Percentiles rank a stretch among this genome's conserved stretches.
phyloP scores from a whole-genome alignment of 2,888 invertebrate species.

The Mantis religiosa region DNA sequence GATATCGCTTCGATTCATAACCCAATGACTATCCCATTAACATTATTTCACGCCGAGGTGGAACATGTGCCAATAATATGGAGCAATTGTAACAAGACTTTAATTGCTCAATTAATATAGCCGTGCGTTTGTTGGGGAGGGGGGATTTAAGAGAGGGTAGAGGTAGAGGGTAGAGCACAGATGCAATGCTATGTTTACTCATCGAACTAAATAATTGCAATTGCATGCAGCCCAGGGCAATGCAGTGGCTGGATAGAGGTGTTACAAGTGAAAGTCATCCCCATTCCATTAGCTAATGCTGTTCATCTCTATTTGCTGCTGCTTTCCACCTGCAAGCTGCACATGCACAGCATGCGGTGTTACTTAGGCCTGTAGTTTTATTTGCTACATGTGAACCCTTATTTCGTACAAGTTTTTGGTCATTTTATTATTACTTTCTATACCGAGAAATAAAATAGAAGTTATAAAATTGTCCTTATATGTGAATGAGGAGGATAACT shows the following conservation, averaged over 20 bases:
- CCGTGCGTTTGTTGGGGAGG: neutral
- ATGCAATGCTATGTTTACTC: slow-evolving; percentile 24
- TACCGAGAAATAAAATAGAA: too few species aligned
- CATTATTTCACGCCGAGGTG: slow-evolving; percentile 22
- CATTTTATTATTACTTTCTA: too few species aligned
- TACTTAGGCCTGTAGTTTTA: too few species aligned
- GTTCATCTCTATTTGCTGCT: neutral
- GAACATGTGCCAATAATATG: slow-evolving; percentile 11
- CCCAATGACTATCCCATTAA: slow-evolving; percentile 23
- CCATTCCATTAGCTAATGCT: neutral
- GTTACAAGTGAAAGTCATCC: neutral
- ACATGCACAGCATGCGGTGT: neutral
- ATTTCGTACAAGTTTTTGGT: too few species aligned
- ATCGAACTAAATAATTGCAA: slow-evolving; percentile 26
- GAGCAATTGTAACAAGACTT: slow-evolving; percentile 7
- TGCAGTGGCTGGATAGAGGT: neutral
- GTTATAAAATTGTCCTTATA: too few species aligned
- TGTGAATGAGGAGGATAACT: too few species aligned
- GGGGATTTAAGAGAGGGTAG: neutral
- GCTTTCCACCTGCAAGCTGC: neutral
- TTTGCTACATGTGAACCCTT: too few species aligned
- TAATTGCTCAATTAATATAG: slow-evolving; percentile 16
- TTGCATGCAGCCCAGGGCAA: neutral
- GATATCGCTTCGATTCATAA: slow-evolving; percentile 15
- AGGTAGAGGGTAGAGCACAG: slow-evolving; percentile 10